Evolutionary conservation across 2,113 vertebrate species (phyloP), one percentile per base, ranked within the genome.

Genomic region (Crotalus tigris): DNA sequence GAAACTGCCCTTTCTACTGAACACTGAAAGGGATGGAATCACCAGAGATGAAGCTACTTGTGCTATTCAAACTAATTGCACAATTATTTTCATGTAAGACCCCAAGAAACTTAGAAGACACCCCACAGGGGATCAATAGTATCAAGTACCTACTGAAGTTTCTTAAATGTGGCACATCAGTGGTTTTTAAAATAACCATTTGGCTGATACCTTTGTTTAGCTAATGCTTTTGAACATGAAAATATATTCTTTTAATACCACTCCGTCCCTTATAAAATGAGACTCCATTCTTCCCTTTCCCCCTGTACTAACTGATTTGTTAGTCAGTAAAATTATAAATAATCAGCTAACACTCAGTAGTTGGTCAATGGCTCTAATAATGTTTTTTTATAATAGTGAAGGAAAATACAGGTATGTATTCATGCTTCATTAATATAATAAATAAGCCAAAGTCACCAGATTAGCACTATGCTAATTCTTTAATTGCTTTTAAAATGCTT

Each of bases 401-500:
- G n/a, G 69, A 86, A 90, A 90, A 53, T 49, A 58, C 26, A 85
- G 85, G 39, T 90, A 88, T 89, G 51, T 89, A 64, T 92, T 91
- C 91, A 94, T 86, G 86, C 92, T 91, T 91, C 55, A 89, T 94
- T 88, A 85, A 89, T 54, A 85, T 46, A 64, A 85, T 44, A 88
- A 89, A 91, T 90, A 94, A 85, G 54, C 59, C 19, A 33, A n/a
- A 69, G 87, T 95, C 88, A 91, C 85, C 92, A 92, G 93, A 92
- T 85, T 81, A 90, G 86, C 33, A 53, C 87, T 92, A 93, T 94
- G 91, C 93, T 89, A 29, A 64, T 93, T 94, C 33, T 91, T 75
- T 94, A 93, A 91, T 93, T 46, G 86, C 54, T 91, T 93, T 93
- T 69, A 87, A 91, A 93, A 85, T 93, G 24, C 29, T 90, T 92